Evolutionary conservation across 1,140 invertebrate species (phyloP).

Genomic region (Lasaia peninsularis): DNA sequence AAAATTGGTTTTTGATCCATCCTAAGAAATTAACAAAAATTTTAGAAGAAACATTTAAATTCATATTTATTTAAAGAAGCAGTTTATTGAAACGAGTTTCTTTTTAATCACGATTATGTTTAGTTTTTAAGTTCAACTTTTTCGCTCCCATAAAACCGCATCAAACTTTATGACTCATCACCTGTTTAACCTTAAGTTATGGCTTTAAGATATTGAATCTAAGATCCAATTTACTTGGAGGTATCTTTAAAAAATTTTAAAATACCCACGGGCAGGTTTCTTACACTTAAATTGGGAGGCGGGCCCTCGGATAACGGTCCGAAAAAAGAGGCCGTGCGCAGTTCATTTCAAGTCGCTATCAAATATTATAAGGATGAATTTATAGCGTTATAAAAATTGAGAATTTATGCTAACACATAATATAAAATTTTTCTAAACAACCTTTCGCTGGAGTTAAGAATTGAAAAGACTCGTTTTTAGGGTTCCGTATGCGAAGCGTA

Average conservation of each 20-base stretch:
- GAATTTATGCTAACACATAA: conserved; percentile 4
- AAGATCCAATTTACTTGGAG: conserved; percentile 8
- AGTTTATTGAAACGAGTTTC: too few species aligned
- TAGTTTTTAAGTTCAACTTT: too few species aligned
- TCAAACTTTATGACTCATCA: neutral
- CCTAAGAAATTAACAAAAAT: too few species aligned
- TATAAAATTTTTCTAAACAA: neutral
- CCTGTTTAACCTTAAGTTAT: conserved; percentile 9
- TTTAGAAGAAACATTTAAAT: too few species aligned
- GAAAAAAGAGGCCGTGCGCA: conserved; percentile 31
- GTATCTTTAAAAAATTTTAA: conserved; percentile 3
- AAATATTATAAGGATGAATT: conserved; percentile 9
- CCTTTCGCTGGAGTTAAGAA: neutral
- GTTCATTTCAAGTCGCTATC: conserved; percentile 22
- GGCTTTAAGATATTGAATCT: conserved; percentile 7
- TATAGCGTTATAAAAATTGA: conserved; percentile 8
- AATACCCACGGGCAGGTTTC: conserved; percentile 3
- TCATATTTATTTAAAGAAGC: too few species aligned
- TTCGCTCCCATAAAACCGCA: neutral
- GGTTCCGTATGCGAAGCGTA: too few species aligned
- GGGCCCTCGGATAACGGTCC: conserved; percentile 28
- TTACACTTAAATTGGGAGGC: conserved; percentile 35
- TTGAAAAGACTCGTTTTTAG: neutral
- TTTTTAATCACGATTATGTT: too few species aligned
- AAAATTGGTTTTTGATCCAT: too few species aligned